phyloP scores from a whole-genome alignment of 1,140 invertebrate genomes.

The Temnothorax longispinosus region DNA sequence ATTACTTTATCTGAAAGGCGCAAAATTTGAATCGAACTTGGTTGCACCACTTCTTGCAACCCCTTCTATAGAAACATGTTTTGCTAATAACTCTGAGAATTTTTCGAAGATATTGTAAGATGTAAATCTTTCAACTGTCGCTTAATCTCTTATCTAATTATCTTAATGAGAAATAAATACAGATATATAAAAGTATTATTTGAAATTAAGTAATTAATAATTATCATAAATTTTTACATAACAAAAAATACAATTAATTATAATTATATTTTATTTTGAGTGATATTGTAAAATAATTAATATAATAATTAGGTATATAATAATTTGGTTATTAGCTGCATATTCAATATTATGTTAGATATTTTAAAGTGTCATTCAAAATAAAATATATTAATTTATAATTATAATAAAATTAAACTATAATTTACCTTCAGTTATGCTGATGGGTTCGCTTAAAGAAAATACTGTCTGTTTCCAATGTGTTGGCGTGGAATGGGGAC shows the following conservation, averaged over 20 bases:
- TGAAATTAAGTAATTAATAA: background rate
- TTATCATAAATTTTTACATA: background rate
- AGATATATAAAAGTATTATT: background rate
- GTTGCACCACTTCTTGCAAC: background rate
- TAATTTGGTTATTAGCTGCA: background rate
- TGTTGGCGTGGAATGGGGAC: conserved; percentile 91
- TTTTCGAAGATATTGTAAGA: background rate
- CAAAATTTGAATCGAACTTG: background rate
- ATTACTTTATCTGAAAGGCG: background rate
- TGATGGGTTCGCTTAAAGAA: conserved; percentile 92
- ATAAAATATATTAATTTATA: conserved; percentile 11
- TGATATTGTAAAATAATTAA: background rate
- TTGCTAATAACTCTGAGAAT: background rate
- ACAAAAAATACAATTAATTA: background rate
- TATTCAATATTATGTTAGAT: background rate
- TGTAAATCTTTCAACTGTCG: background rate
- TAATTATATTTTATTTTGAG: background rate
- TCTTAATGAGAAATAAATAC: conserved; percentile 5
- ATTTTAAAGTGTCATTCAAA: background rate
- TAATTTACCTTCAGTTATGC: conserved; percentile 89
- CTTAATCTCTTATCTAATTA: conserved; percentile 1
- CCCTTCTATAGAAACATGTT: background rate
- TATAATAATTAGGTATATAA: background rate
- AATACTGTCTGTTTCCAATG: conserved; percentile 99
- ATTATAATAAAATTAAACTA: conserved; percentile 20